Evolutionary conservation across 2,113 vertebrate species (phyloP), one percentile per base, ranked within the genome.

Genomic region (Leptosomus discolor): DNA sequence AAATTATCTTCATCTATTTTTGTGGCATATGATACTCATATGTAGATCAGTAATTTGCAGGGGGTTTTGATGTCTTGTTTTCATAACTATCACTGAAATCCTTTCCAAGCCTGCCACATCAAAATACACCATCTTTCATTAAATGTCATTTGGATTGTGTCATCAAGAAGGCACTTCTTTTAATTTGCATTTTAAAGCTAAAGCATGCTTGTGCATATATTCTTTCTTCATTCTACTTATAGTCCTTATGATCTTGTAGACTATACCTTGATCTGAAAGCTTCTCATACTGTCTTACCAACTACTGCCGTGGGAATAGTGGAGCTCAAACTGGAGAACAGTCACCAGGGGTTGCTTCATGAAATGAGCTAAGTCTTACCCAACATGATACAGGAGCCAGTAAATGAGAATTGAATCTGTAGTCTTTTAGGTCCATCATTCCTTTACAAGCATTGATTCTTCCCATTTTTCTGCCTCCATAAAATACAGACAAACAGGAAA

Each of bases 141-240:
- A 94, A 92, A 92, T 91, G 76, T 81, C 92, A 86, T 60, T 92
- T 77, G 68, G 57, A 89, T 84, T 92, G 68, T 91, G 71, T 97
- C 95, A 93, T 80, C 85, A 43, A 51, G 67, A 80, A 84, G 24
- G 26, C 30, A 39, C 15, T 87, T 91, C 11, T 45, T 85, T 88
- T 94, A 63, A 69, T 83, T 60, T 93, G 51, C 54, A 73, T 90
- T 85, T 85, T 73, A 73, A 26, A 90, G 37, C n/a, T 73, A 77
- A 91, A 93, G 43, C 21, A 54, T 32, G 11, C 54, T 69, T 10
- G 4, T 54, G 37, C 8, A 37, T 22, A 5, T 50, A 90, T 83
- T 88, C 53, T 5, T 58, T 63, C 39, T 80, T 74, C 34, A 37
- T 80, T 80, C 36, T 5, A 5, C 41, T 77, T 74, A 23, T 3